Percentiles rank a stretch among this genome's conserved stretches.
These are phyloP conservation scores for Myanophis thanlyinensis DNA, from an alignment of 2,113 vertebrate genomes.

Conservation along the genomic window DNA sequence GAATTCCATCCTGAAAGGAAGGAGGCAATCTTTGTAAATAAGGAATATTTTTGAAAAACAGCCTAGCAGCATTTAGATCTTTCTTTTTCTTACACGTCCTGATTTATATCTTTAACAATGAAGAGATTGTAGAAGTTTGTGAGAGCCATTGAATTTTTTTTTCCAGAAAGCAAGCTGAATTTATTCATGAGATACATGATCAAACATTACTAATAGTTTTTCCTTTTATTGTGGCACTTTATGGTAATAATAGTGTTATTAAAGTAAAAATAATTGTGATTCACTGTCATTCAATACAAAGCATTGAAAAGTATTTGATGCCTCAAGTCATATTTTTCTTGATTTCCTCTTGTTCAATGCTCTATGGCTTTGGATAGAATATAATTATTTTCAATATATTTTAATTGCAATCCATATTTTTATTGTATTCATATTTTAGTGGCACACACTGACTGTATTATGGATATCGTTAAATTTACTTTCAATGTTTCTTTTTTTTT, in stretches of 20 bases:
- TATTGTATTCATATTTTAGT: background rate
- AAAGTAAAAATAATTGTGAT: background rate
- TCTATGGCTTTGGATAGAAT: background rate
- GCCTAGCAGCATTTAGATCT: background rate
- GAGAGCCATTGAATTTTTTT: background rate
- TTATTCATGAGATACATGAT: background rate
- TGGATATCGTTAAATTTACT: slow-evolving; percentile 1
- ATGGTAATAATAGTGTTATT: background rate
- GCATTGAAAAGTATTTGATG: background rate
- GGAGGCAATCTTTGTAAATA: background rate
- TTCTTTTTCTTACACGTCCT: background rate
- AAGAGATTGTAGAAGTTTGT: background rate
- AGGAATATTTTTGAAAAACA: background rate
- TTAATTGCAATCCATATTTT: background rate
- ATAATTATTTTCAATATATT: background rate
- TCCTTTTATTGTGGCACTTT: background rate
- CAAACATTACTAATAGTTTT: background rate
- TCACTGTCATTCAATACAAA: background rate
- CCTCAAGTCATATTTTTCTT: slow-evolving; percentile 20
- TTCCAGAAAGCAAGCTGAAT: background rate
- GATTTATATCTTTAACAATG: background rate
- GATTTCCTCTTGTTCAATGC: background rate
- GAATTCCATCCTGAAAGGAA: background rate
- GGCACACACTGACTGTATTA: background rate
- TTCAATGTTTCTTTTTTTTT: background rate